Percentiles rank a stretch among this genome's conserved stretches.
Evolutionary conservation across 2,888 invertebrate species (phyloP).

Genomic region (Lepidochitona cinerea): DNA sequence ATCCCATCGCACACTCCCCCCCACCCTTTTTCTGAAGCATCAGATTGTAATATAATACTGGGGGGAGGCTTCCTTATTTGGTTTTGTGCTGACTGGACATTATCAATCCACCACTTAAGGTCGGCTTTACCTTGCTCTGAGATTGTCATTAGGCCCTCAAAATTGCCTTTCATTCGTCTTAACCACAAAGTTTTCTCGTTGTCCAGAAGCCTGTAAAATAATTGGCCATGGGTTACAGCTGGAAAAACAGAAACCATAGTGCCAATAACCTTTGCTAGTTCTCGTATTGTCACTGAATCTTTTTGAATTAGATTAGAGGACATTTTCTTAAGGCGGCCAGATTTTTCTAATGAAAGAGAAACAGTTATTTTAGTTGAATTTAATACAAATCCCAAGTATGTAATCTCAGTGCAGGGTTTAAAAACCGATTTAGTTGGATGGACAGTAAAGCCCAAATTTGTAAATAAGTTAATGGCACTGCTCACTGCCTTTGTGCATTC

Average conservation of each 20-base stretch:
- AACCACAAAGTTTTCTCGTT: slow-evolving; percentile 19
- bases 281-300: slow-evolving; percentile 16
- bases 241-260: slow-evolving; percentile 29
- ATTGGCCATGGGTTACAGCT: slow-evolving; percentile 27
- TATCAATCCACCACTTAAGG: neutral
- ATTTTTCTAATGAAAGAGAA: slow-evolving; percentile 13
- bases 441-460: slow-evolving; percentile 16
- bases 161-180: neutral
- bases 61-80: neutral
- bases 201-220: slow-evolving; percentile 28
- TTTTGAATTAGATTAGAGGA: neutral
- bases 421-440: slow-evolving; percentile 29
- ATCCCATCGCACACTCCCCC: neutral
- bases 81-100: neutral
- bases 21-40: no score
- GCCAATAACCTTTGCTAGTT: slow-evolving; percentile 25
- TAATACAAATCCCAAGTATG: slow-evolving; percentile 27
- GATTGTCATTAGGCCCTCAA: neutral
- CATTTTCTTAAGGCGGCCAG: neutral
- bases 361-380: slow-evolving; percentile 29
- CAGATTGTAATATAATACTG: neutral
- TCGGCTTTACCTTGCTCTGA: neutral
- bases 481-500: neutral
- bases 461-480: slow-evolving; percentile 2
- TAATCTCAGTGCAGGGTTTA: slow-evolving; percentile 18